Percentiles rank a stretch among this genome's conserved stretches.
Evolutionary conservation across 2,888 invertebrate species (phyloP).

Genomic region (Cantharis nigra): DNA sequence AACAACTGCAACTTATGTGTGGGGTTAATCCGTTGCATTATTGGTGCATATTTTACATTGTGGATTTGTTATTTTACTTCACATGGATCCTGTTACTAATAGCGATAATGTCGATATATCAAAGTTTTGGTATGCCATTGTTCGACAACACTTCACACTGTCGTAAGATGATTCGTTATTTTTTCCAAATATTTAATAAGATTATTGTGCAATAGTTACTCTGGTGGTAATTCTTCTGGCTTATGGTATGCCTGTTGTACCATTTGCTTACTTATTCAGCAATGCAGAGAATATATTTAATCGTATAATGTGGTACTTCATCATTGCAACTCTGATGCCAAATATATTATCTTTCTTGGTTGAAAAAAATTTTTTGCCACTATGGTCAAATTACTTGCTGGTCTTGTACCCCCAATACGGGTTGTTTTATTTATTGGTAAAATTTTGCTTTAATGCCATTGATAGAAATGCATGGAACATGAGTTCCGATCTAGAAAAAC

Average conservation of each 20-base stretch:
- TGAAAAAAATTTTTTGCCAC: background rate
- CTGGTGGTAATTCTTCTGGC: background rate
- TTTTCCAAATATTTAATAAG: background rate
- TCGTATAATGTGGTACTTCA: background rate
- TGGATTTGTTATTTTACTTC: constrained; percentile 59
- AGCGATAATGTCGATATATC: background rate
- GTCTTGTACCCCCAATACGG: background rate
- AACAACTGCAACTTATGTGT: constrained; percentile 70
- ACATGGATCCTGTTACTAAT: constrained; percentile 32
- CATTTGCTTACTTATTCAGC: background rate
- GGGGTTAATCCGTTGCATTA: constrained; percentile 64
- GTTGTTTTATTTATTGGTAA: background rate
- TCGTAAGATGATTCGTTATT: background rate
- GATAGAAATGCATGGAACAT: background rate
- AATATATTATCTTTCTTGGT: background rate
- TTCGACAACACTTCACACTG: background rate
- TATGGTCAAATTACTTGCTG: background rate
- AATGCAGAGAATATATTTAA: background rate
- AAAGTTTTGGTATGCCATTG: background rate
- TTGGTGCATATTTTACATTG: constrained; percentile 62
- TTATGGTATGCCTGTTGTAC: background rate
- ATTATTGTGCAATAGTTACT: background rate
- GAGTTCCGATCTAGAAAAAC: background rate
- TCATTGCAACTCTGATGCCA: background rate
- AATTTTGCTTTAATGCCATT: background rate